Conservation (phyloP, 1,140 invertebrate species). For the Drosophila yakuba region DNA sequence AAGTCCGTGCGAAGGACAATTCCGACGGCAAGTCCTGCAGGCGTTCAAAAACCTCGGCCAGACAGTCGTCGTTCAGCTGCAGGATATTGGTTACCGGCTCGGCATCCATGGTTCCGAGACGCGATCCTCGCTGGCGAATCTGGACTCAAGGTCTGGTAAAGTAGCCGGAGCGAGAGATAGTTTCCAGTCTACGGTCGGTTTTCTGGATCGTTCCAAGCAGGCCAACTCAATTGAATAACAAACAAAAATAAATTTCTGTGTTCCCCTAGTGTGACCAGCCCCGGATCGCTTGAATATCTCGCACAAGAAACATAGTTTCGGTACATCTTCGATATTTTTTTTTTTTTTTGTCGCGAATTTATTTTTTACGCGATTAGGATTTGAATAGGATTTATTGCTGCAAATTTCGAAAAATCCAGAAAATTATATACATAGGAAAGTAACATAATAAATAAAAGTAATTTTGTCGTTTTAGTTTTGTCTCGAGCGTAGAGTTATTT, state of each 20-base stretch:
- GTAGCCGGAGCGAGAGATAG: background rate
- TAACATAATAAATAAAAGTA: too few relatives aligned
- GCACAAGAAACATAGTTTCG: too few relatives aligned
- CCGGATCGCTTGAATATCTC: background rate
- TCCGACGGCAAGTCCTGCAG: conserved; percentile 62
- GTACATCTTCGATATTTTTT: too few relatives aligned
- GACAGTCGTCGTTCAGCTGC: conserved; percentile 69
- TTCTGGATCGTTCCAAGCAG: background rate
- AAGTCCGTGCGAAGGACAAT: conserved; percentile 57
- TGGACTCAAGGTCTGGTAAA: background rate
- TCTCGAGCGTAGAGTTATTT: too few relatives aligned
- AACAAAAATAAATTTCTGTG: conserved; percentile 29
- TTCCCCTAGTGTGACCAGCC: conserved; percentile 3
- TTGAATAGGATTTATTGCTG: too few relatives aligned
- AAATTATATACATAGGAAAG: too few relatives aligned
- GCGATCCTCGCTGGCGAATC: too few relatives aligned
- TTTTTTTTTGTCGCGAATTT: too few relatives aligned
- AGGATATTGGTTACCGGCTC: conserved; percentile 46
- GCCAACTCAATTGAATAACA: conserved; percentile 33
- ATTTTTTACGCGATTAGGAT: too few relatives aligned
- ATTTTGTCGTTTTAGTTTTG: too few relatives aligned
- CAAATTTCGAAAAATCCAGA: too few relatives aligned
- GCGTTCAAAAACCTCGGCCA: conserved; percentile 63
- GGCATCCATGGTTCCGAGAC: conserved; percentile 10
- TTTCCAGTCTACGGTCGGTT: background rate